These are phyloP conservation scores for Muschampia plurimacula DNA, from an alignment of 2,888 invertebrate genomes.

Conservation along the genomic window DNA sequence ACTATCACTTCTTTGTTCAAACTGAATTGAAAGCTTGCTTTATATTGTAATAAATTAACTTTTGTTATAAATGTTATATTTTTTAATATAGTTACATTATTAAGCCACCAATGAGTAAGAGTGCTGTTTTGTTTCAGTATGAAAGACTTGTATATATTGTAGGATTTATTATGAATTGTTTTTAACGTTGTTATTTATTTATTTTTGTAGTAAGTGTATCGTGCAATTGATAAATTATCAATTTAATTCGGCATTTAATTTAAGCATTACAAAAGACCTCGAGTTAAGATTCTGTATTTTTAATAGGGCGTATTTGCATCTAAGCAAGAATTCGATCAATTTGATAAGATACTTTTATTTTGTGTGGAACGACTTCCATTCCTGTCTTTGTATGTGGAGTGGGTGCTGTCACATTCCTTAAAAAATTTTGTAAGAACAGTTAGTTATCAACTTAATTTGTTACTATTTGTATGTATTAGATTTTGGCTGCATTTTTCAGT, in stretches of 20 bases:
- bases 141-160: neutral
- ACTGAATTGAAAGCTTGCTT: no score
- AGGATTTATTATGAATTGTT: slow-evolving; percentile 13
- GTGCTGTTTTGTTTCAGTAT: neutral
- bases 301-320: neutral
- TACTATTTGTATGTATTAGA: no score
- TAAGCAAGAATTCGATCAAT: neutral
- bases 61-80: neutral
- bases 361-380: neutral
- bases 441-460: no score
- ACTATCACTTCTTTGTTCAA: neutral
- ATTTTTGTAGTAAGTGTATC: slow-evolving; percentile 19
- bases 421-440: no score
- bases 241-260: neutral
- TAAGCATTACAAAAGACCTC: neutral
- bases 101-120: neutral
- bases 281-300: neutral
- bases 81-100: neutral
- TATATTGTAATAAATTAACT: neutral
- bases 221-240: slow-evolving; percentile 22
- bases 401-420: no score
- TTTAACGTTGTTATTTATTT: slow-evolving; percentile 25
- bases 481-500: no score
- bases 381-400: no score
- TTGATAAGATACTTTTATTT: no score